Evolutionary conservation across 2,113 vertebrate species (phyloP).

Genomic region (Siniperca knerii): DNA sequence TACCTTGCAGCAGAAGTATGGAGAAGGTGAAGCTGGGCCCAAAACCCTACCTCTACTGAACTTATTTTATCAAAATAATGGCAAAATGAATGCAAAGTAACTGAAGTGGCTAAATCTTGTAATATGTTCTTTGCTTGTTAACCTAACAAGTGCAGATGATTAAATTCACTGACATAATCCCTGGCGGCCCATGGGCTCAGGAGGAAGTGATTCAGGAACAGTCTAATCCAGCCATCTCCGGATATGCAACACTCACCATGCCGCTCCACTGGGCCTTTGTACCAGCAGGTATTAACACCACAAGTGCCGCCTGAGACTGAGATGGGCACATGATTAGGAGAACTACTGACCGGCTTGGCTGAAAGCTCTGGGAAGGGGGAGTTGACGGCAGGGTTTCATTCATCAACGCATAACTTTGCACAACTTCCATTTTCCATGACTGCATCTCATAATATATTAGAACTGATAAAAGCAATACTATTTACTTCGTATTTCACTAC

Average conservation of each 20-base stretch:
- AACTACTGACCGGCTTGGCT: conserved; percentile 28
- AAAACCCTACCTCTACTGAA: background rate
- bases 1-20: background rate
- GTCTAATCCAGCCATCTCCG: conserved; percentile 79
- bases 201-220: conserved; percentile 77
- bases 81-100: background rate
- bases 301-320: conserved; percentile 74
- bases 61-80: background rate
- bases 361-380: conserved; percentile 33
- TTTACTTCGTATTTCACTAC: background rate
- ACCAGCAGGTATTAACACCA: conserved; percentile 80
- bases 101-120: conserved; percentile 46
- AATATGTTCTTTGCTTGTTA: conserved; percentile 81
- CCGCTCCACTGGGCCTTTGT: conserved; percentile 79
- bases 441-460: conserved; percentile 19
- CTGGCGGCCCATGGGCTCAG: conserved; percentile 64
- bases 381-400: conserved; percentile 44
- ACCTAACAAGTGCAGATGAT: conserved; percentile 84
- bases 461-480: background rate
- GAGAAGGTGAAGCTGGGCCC: background rate
- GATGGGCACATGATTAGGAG: conserved; percentile 69
- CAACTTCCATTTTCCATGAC: conserved; percentile 55
- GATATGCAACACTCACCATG: conserved; percentile 72
- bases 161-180: conserved; percentile 84
- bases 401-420: conserved; percentile 50